phyloP scores from a whole-genome alignment of 2,888 invertebrate genomes.

The Trichogramma dendrolimi region DNA sequence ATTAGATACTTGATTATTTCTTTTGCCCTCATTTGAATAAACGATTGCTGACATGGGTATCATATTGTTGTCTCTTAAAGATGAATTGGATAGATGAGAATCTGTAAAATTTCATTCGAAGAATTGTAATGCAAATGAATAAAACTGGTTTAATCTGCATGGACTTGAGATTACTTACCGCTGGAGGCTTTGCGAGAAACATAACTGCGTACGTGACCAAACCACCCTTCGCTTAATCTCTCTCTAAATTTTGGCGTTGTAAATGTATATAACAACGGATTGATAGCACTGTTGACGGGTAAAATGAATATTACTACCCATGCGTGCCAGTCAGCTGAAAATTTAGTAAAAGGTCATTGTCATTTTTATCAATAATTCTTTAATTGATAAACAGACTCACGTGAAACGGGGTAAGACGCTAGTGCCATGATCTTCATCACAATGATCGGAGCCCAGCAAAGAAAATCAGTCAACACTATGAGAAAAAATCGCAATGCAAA shows the following conservation, averaged over 20 bases:
- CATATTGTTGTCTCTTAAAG: no score
- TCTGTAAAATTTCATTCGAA: no score
- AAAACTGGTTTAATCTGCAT: no score
- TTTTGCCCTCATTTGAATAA: no score
- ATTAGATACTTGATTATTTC: no score
- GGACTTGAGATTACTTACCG: neutral
- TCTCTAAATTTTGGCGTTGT: slow-evolving; percentile 63
- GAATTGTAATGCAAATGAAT: no score
- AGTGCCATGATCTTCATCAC: slow-evolving; percentile 62
- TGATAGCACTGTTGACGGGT: slow-evolving; percentile 65
- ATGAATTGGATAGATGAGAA: no score
- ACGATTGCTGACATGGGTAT: no score
- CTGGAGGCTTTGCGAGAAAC: slow-evolving; percentile 35
- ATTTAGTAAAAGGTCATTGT: neutral
- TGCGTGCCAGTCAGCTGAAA: slow-evolving; percentile 60
- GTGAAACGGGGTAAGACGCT: slow-evolving; percentile 45
- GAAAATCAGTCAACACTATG: slow-evolving; percentile 66
- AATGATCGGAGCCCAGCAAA: slow-evolving; percentile 70
- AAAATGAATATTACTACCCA: slow-evolving; percentile 66
- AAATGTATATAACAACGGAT: slow-evolving; percentile 66
- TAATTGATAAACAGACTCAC: slow-evolving; percentile 48
- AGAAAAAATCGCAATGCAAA: slow-evolving; percentile 67
- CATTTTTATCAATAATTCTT: neutral
- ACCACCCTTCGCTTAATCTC: slow-evolving; percentile 49
- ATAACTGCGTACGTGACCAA: slow-evolving; percentile 36